Percentiles rank a stretch among this genome's conserved stretches.
These are phyloP conservation scores for Hyperoplus immaculatus DNA, from an alignment of 2,797 vertebrate genomes.

Conservation along the genomic window DNA sequence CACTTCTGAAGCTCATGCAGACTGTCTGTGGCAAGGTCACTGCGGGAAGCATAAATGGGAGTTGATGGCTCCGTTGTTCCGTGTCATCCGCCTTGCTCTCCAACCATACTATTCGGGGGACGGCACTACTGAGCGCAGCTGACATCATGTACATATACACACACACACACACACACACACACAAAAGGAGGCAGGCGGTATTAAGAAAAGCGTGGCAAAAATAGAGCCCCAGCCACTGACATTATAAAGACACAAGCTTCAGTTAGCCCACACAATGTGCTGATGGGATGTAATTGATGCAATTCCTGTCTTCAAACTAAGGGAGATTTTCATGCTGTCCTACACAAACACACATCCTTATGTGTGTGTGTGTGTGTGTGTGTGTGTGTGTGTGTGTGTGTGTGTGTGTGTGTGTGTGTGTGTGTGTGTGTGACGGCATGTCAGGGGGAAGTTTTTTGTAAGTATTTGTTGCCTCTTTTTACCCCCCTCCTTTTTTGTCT, in stretches of 20 bases:
- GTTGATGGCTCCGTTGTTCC: conserved; percentile 83
- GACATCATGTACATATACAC: conserved; percentile 72
- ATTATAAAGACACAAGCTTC: conserved; percentile 84
- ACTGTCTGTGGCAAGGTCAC: conserved; percentile 81
- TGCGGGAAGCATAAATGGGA: conserved; percentile 81
- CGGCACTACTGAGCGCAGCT: conserved; percentile 75
- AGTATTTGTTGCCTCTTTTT: conserved; percentile 25
- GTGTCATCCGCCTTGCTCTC: conserved; percentile 76
- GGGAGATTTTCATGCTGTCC: conserved; percentile 61
- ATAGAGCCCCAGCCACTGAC: conserved; percentile 56
- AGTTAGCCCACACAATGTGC: conserved; percentile 82
- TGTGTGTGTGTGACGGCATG: conserved; percentile 36
- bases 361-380: conserved; percentile 39
- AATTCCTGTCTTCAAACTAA: conserved; percentile 53
- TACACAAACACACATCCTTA: conserved; percentile 46
- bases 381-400: conserved; percentile 34
- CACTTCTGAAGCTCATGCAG: conserved; percentile 70
- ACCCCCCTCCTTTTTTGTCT: neutral
- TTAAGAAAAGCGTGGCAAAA: conserved; percentile 59
- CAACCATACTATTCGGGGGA: conserved; percentile 65
- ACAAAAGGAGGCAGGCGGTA: conserved; percentile 55
- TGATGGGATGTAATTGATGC: conserved; percentile 71
- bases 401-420: conserved; percentile 37
- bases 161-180: conserved; percentile 49
- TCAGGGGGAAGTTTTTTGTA: conserved; percentile 48